Evolutionary conservation across 1,140 invertebrate species (phyloP).

Genomic region (Cotesia glomerata): DNA sequence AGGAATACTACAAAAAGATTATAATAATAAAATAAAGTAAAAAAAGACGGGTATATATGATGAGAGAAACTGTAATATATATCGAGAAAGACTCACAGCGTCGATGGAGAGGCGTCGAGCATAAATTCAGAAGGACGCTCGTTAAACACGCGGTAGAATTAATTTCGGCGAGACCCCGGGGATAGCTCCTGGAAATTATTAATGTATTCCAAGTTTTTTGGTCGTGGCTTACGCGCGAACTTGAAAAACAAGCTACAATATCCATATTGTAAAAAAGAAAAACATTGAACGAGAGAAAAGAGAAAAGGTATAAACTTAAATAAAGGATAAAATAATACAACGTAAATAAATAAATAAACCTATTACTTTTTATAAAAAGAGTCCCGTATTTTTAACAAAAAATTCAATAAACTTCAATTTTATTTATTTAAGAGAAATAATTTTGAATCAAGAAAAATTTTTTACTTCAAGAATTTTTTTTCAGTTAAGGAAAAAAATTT

Average conservation of each 20-base stretch:
- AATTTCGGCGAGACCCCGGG: slow-evolving; percentile 22
- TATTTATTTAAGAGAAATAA: no score
- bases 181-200: slow-evolving; percentile 51
- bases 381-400: no score
- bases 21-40: background rate
- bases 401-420: no score
- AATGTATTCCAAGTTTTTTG: slow-evolving; percentile 53
- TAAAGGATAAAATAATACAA: background rate
- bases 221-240: slow-evolving; percentile 9
- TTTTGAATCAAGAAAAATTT: no score
- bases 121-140: slow-evolving; percentile 29
- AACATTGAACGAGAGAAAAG: background rate
- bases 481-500: no score
- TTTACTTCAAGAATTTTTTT: no score
- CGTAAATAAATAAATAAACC: background rate
- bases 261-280: background rate
- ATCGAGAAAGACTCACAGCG: slow-evolving; percentile 16
- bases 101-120: slow-evolving; percentile 29
- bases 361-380: background rate
- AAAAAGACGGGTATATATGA: background rate
- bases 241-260: background rate
- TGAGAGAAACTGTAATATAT: slow-evolving; percentile 8
- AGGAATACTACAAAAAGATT: no score
- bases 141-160: slow-evolving; percentile 29
- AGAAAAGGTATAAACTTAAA: background rate